Percentiles rank a stretch among this genome's conserved stretches.
These are phyloP conservation scores for Eremophila alpestris DNA, from an alignment of 2,797 vertebrate genomes.

Conservation along the genomic window DNA sequence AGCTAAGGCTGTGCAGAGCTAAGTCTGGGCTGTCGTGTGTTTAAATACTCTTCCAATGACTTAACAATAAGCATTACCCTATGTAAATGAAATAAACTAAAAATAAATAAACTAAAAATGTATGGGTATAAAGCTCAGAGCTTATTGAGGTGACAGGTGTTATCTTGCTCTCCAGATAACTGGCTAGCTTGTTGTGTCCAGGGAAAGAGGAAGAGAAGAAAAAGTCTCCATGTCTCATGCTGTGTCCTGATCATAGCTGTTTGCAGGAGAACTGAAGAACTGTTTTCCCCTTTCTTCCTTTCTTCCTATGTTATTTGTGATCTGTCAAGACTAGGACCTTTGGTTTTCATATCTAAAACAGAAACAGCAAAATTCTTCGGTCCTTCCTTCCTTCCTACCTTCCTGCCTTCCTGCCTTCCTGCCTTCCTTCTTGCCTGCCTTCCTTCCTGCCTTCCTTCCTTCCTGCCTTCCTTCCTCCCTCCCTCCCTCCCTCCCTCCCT, in stretches of 20 bases:
- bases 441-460: no score
- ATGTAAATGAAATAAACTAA: not conserved
- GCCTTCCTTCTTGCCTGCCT: no score
- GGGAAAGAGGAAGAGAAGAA: not conserved
- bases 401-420: no score
- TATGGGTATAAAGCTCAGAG: not conserved
- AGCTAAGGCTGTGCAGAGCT: not conserved
- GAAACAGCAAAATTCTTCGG: not conserved
- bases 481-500: no score
- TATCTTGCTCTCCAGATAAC: not conserved
- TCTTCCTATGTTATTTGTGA: not conserved
- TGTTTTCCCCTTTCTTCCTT: not conserved
- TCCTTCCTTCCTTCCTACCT: no score
- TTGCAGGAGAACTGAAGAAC: not conserved
- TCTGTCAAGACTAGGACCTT: not conserved
- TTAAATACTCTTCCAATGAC: not conserved
- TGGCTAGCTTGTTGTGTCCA: not conserved
- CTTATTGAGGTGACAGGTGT: not conserved
- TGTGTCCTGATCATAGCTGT: not conserved
- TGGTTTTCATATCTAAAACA: not conserved
- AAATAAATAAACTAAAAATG: not conserved
- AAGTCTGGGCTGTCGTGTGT: not conserved
- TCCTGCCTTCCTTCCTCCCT: no score
- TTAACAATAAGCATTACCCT: not conserved
- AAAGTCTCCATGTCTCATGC: not conserved